These are phyloP conservation scores for Doris montereyensis DNA, from an alignment of 2,888 invertebrate genomes.

Conservation along the genomic window DNA sequence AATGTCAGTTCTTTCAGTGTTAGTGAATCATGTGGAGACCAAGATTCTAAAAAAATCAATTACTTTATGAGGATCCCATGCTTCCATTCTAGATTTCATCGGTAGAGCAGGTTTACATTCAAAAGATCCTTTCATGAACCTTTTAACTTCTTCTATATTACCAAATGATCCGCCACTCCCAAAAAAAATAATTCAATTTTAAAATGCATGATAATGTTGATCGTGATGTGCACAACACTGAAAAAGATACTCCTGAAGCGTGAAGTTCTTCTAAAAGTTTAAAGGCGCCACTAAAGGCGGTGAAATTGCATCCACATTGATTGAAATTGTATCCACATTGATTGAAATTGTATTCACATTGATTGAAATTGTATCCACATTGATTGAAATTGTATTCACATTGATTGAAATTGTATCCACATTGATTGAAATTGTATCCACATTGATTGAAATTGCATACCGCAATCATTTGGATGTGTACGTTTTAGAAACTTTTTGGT, in stretches of 20 bases:
- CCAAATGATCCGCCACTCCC: too few species aligned
- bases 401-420: too few species aligned
- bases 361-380: too few species aligned
- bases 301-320: background rate
- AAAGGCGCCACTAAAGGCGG: background rate
- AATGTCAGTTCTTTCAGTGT: conserved; percentile 10
- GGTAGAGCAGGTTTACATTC: background rate
- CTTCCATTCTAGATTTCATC: background rate
- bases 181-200: background rate
- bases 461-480: too few species aligned
- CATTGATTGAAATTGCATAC: too few species aligned
- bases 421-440: too few species aligned
- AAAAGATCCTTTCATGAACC: conserved; percentile 8
- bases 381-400: too few species aligned
- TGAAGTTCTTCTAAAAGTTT: background rate
- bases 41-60: background rate
- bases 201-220: background rate
- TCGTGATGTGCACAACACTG: background rate
- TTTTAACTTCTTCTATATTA: background rate
- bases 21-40: background rate
- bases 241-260: background rate
- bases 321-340: background rate
- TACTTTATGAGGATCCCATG: background rate
- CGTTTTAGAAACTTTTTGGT: background rate
- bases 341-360: too few species aligned